Percentiles rank a stretch among this genome's conserved stretches.
phyloP scores from a whole-genome alignment of 2,888 invertebrate species.

The Noctua janthina region DNA sequence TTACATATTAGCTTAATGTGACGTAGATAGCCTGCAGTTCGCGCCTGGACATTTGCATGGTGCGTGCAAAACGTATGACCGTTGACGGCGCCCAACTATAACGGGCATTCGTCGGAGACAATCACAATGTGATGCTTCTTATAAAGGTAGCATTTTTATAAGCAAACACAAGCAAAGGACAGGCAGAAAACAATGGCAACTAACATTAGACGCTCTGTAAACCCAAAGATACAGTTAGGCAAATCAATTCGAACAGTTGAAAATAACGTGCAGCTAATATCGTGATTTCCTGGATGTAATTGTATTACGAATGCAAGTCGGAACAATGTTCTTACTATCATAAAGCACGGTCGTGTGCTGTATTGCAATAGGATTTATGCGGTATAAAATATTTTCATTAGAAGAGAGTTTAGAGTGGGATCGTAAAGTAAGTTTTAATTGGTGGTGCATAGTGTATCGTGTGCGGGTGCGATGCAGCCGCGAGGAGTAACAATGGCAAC shows the following conservation, averaged over 20 bases:
- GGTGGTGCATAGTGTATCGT: conserved; percentile 77
- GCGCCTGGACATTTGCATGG: conserved; percentile 82
- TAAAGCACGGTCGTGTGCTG: conserved; percentile 74
- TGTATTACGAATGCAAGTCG: conserved; percentile 68
- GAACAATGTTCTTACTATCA: conserved; percentile 72
- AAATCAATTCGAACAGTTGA: conserved; percentile 63
- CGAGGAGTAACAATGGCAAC: conserved; percentile 82
- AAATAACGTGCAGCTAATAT: conserved; percentile 66
- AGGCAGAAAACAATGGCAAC: conserved; percentile 18
- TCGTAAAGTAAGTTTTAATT: conserved; percentile 85
- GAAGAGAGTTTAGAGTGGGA: conserved; percentile 74
- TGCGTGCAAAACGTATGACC: conserved; percentile 75
- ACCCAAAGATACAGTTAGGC: conserved; percentile 51
- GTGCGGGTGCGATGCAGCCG: conserved; percentile 69
- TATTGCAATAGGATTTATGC: conserved; percentile 75
- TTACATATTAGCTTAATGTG: conserved; percentile 89
- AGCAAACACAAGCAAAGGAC: background rate
- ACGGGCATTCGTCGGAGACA: conserved; percentile 77
- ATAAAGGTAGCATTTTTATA: conserved; percentile 65
- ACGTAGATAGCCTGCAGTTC: conserved; percentile 82
- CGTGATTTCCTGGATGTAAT: conserved; percentile 70
- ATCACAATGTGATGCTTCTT: conserved; percentile 80
- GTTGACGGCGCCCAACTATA: conserved; percentile 75
- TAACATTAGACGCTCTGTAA: conserved; percentile 44
- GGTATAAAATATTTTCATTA: conserved; percentile 79